Evolutionary conservation across 2,113 vertebrate genomes (phyloP).

Genomic region (Vanacampus margaritifer): DNA sequence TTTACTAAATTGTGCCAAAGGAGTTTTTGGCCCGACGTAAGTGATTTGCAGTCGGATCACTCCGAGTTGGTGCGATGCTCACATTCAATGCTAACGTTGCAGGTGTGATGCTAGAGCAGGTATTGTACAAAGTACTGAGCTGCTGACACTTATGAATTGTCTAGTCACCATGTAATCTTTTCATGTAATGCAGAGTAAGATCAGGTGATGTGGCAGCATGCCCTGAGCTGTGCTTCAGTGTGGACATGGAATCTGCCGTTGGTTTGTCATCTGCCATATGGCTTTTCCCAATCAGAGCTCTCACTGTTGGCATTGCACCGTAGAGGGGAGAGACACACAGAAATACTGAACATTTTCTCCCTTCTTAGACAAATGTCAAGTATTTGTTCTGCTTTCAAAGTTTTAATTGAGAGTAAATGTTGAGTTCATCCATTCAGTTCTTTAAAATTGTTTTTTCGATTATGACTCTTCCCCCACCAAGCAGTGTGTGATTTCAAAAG

Average conservation of each 20-base stretch:
- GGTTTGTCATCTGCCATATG: slow-evolving; percentile 66
- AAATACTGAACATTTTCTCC: slow-evolving; percentile 14
- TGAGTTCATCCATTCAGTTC: neutral
- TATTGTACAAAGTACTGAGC: no score
- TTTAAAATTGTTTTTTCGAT: neutral
- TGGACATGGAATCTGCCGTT: slow-evolving; percentile 48
- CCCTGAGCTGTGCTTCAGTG: slow-evolving; percentile 40
- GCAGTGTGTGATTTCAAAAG: neutral
- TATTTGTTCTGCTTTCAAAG: neutral
- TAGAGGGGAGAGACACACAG: neutral
- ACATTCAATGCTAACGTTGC: no score
- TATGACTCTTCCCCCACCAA: neutral
- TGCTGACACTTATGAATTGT: no score
- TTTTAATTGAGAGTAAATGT: neutral
- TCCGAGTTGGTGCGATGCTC: no score
- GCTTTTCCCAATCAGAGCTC: slow-evolving; percentile 52
- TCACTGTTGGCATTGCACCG: slow-evolving; percentile 44
- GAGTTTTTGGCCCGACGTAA: no score
- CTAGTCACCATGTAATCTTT: no score
- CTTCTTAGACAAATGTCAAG: slow-evolving; percentile 15
- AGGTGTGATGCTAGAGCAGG: no score
- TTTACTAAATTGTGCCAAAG: no score
- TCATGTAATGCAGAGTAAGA: slow-evolving; percentile 20
- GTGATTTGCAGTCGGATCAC: no score
- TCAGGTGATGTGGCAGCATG: slow-evolving; percentile 50